Percentiles rank a stretch among this genome's conserved stretches.
phyloP scores from a whole-genome alignment of 2,113 vertebrate genomes.

The Tupaia tana region DNA sequence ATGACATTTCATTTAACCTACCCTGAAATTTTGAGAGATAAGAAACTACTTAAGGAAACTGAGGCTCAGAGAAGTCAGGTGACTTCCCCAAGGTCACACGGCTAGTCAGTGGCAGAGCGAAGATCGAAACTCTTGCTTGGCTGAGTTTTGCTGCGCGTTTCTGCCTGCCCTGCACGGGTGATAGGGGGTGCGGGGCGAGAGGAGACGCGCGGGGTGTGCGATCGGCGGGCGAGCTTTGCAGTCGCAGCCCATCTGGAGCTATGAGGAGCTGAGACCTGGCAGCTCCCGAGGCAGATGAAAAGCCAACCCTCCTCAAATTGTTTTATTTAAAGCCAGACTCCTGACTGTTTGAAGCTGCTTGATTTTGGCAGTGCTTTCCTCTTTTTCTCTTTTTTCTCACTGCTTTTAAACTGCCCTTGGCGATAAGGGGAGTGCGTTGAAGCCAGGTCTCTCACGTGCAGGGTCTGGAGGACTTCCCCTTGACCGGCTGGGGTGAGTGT shows the following conservation, averaged over 20 bases:
- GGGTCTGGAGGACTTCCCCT: not conserved
- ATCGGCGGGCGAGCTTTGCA: not conserved
- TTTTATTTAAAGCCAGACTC: constrained; percentile 73
- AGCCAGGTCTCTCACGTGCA: not conserved
- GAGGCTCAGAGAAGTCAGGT: constrained; percentile 7
- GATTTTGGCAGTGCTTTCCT: constrained; percentile 46
- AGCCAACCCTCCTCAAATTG: constrained; percentile 61
- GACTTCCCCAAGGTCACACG: not conserved
- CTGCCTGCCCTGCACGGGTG: not conserved
- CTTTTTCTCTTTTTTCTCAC: not conserved
- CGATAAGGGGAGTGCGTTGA: not conserved
- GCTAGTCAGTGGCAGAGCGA: not conserved
- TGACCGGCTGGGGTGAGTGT: not conserved
- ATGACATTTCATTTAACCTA: not conserved
- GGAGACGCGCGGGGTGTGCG: fast-evolving
- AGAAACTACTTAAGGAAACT: not conserved
- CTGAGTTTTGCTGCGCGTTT: not conserved
- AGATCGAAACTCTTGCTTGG: not conserved
- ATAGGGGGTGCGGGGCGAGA: not conserved
- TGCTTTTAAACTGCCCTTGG: constrained; percentile 14
- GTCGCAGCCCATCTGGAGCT: not conserved
- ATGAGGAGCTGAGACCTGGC: constrained; percentile 16
- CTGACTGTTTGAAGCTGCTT: constrained; percentile 58
- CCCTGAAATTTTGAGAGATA: not conserved
- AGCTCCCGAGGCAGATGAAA: constrained; percentile 20